Evolutionary conservation across 1,140 invertebrate genomes (phyloP).

Genomic region (Macrosteles quadrilineatus): DNA sequence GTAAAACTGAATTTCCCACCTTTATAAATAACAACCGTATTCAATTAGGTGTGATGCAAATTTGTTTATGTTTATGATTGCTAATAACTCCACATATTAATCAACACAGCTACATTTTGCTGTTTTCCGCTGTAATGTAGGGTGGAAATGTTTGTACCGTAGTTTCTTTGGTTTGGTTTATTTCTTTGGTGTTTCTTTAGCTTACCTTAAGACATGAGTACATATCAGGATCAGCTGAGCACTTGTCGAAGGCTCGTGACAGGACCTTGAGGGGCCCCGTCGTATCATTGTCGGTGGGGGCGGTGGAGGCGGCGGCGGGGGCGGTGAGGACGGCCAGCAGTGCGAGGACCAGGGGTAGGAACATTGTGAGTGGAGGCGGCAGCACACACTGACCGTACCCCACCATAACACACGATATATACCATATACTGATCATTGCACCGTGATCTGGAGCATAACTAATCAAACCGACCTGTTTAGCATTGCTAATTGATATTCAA

Average conservation of each 20-base stretch:
- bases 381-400: not conserved
- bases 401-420: not conserved
- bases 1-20: too few relatives aligned
- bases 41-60: too few relatives aligned
- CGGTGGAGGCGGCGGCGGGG: not conserved
- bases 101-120: too few relatives aligned
- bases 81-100: too few relatives aligned
- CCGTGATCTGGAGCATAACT: conserved; percentile 10
- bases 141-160: too few relatives aligned
- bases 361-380: not conserved
- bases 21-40: too few relatives aligned
- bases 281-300: not conserved
- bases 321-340: not conserved
- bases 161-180: too few relatives aligned
- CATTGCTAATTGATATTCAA: not conserved
- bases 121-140: too few relatives aligned
- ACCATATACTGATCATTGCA: not conserved
- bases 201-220: conserved; percentile 70
- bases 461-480: conserved; percentile 6
- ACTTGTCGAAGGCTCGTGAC: conserved; percentile 70
- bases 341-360: not conserved
- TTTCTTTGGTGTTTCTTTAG: too few relatives aligned
- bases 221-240: conserved; percentile 58
- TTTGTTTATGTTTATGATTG: too few relatives aligned
- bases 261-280: conserved; percentile 44